Percentiles rank a stretch among this genome's conserved stretches.
phyloP scores from a whole-genome alignment of 53 echinoderm and acorn worm genomes.

The Temnopleurus reevesii region DNA sequence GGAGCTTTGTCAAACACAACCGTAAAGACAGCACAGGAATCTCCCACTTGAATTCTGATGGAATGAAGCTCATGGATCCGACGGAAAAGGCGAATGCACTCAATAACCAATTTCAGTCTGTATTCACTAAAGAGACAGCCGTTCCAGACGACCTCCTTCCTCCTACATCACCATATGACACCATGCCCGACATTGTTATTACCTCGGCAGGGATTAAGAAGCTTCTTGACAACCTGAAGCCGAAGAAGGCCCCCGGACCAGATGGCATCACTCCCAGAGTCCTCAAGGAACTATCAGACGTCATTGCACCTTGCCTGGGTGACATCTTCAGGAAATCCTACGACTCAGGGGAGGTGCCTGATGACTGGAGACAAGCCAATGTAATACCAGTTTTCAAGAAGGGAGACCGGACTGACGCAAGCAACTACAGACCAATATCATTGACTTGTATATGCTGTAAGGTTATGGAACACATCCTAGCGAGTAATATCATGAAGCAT shows the following conservation, averaged over 20 bases:
- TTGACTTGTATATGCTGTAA: background rate
- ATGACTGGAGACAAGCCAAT: background rate
- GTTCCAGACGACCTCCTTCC: background rate
- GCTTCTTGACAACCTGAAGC: slow-evolving; percentile 1
- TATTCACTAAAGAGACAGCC: background rate
- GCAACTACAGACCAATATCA: slow-evolving; percentile 19
- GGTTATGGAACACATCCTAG: slow-evolving; percentile 8
- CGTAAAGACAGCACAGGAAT: slow-evolving; percentile 19
- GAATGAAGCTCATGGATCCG: background rate
- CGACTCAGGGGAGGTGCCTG: background rate
- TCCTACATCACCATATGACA: background rate
- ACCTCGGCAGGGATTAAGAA: background rate
- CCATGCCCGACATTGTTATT: background rate
- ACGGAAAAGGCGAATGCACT: background rate
- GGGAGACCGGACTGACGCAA: background rate
- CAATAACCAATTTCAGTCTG: background rate
- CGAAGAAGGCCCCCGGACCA: background rate
- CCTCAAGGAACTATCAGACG: background rate
- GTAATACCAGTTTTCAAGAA: slow-evolving; percentile 7
- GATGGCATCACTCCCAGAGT: slow-evolving; percentile 5
- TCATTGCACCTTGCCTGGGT: slow-evolving; percentile 15
- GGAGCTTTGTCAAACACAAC: slow-evolving; percentile 2
- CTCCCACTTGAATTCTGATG: background rate
- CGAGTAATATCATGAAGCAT: slow-evolving; percentile 2
- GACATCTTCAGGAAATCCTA: slow-evolving; percentile 9